Conservation (phyloP, 2,797 vertebrate genomes). For the Psittacula derbiana region DNA sequence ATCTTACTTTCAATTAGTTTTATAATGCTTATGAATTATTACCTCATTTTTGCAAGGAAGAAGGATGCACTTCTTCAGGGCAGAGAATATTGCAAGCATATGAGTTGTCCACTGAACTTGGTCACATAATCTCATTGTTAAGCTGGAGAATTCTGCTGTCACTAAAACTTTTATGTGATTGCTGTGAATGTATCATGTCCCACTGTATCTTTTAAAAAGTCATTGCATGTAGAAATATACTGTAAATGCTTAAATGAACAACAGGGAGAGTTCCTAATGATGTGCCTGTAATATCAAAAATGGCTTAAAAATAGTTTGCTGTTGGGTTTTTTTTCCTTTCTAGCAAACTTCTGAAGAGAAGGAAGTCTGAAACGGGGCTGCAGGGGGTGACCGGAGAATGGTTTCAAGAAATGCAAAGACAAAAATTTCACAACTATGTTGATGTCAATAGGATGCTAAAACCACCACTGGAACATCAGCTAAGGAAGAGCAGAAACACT, state of each 20-base stretch:
- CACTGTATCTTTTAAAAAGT: not conserved
- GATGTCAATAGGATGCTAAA: slow-evolving; percentile 77
- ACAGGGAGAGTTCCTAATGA: not conserved
- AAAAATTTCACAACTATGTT: slow-evolving; percentile 76
- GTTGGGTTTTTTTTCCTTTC: slow-evolving; percentile 26
- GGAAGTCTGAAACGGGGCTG: slow-evolving; percentile 70
- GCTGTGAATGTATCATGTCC: not conserved
- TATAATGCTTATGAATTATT: not conserved
- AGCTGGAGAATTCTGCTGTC: not conserved
- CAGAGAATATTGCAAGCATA: not conserved
- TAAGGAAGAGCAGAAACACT: slow-evolving; percentile 64
- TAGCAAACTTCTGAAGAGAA: slow-evolving; percentile 79
- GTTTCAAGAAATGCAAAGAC: slow-evolving; percentile 84
- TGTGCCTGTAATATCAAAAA: not conserved
- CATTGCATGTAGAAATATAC: not conserved
- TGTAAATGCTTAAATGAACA: not conserved
- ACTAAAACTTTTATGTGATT: not conserved
- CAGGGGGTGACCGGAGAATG: slow-evolving; percentile 80
- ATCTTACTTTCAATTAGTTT: not conserved
- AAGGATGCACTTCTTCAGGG: not conserved
- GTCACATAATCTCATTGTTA: not conserved
- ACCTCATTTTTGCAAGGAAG: not conserved
- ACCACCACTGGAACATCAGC: slow-evolving; percentile 66
- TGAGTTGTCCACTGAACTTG: not conserved
- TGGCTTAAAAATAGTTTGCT: not conserved